Base-by-base conservation (phyloP, 2,888 invertebrate genomes). In the Venusia cambrica region DNA sequence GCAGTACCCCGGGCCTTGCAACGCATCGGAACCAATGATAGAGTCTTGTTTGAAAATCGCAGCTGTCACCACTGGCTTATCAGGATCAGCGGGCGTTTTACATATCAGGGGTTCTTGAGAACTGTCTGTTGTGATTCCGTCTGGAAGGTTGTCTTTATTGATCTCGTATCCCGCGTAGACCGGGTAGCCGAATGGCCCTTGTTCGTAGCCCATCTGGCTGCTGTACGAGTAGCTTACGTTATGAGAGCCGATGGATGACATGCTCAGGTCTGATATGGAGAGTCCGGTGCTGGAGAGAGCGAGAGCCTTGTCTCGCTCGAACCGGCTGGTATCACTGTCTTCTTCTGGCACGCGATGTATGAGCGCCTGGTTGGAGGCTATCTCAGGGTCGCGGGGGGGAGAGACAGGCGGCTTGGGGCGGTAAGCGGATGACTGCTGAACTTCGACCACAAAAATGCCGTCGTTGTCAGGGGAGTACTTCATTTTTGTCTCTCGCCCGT, bases 191-290 rank as follows among this genome's bases (percentile, higher is more conserved):
- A 92, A 92, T 37, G 90, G 90, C 17, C 93, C 93, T 51, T 91
- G 89, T 34, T 93, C 92, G 62, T 94, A 94, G 11, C 93, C 91
- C 52, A 91, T 85, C 73, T 95, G 95, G 65, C 93, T 94, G 33
- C 94, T 92, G 64, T 95, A 95, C 22, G 92, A 90, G 68, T 95
- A 93, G 41, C 92, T 92, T 5, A 91, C 92, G 66, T 93, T 93
- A 34, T 92, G 91, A 15, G 91, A 91, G 5, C 91, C 91, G 24
- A 89, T 88, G 12, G 94, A 94, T 6, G 92, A 91, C 61, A 93
- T 89, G 60, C 94, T 94, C 0, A 93, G 85, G 62, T 94, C 94
- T 2, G 95, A 95, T 61, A 94, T 94, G 2, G 94, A 93, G 1
- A 96, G 87, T 0, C 96, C 96, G 0, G 94, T 94, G 58, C 91